Percentiles rank a stretch among this genome's conserved stretches.
Evolutionary conservation across 30 jellyfish, hydroid and myxozoan genomes (phyloP).

Genomic region (Aurelia sp.): DNA sequence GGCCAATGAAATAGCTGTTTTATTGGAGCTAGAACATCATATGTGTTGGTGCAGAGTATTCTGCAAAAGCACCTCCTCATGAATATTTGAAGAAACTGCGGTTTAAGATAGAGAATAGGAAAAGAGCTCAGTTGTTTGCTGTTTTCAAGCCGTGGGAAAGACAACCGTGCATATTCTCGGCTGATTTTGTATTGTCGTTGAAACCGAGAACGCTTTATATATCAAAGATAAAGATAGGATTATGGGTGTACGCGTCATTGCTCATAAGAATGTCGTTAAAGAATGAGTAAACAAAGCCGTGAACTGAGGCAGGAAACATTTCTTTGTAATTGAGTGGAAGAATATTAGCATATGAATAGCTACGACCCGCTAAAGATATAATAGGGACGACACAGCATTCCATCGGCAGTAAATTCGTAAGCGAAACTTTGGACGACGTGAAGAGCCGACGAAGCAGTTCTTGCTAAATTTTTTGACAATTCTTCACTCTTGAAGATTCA

Average conservation of each 20-base stretch:
- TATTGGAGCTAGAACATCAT: no score
- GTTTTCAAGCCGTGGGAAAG: slow-evolving; percentile 30
- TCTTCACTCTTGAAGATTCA: background rate
- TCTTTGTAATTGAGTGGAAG: slow-evolving; percentile 25
- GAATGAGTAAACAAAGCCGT: slow-evolving; percentile 6
- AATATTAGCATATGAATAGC: slow-evolving; percentile 62
- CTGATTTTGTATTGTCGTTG: background rate
- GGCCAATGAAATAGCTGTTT: no score
- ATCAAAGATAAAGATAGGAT: slow-evolving; percentile 38
- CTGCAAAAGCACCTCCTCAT: no score
- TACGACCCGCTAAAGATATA: slow-evolving; percentile 54
- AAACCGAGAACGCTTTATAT: slow-evolving; percentile 11
- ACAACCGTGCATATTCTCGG: background rate
- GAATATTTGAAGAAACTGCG: no score
- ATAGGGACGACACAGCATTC: slow-evolving; percentile 32
- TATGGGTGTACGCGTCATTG: slow-evolving; percentile 48
- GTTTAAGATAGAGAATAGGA: no score
- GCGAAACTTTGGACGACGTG: slow-evolving; percentile 7
- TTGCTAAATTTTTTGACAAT: background rate
- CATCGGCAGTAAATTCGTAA: slow-evolving; percentile 36
- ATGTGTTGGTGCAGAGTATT: no score
- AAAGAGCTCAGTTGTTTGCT: no score
- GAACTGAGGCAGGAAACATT: slow-evolving; percentile 66
- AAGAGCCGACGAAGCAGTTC: no score
- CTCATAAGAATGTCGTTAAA: slow-evolving; percentile 42